Evolutionary conservation across 1,140 invertebrate genomes (phyloP).

Genomic region (Metopolophium dirhodum): DNA sequence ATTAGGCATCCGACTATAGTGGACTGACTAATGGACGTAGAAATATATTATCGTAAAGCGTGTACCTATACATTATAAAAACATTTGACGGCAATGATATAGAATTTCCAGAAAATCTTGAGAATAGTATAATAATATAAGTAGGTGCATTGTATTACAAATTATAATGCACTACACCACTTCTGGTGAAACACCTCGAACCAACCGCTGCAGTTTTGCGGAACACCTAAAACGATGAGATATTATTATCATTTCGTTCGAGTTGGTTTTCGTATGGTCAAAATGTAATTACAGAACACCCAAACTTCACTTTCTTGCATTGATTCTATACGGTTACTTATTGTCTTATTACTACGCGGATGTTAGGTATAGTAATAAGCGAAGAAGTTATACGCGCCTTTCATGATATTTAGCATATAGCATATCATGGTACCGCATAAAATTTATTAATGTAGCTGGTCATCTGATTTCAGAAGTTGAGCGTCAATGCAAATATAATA

Average conservation of each 20-base stretch:
- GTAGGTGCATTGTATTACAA: neutral
- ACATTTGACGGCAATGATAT: neutral
- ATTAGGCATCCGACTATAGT: neutral
- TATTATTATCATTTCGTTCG: neutral
- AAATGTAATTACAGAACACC: neutral
- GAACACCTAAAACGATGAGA: neutral
- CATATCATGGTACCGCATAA: neutral
- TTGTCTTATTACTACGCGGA: neutral
- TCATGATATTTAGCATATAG: neutral
- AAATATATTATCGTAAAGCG: neutral
- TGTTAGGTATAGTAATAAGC: neutral
- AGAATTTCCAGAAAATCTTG: neutral
- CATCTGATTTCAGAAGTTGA: neutral
- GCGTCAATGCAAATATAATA: neutral
- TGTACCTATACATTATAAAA: neutral
- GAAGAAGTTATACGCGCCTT: neutral
- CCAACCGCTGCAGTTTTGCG: neutral
- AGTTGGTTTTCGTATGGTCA: neutral
- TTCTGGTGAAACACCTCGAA: neutral
- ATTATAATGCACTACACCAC: neutral
- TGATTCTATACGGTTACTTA: neutral
- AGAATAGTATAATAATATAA: neutral
- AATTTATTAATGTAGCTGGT: neutral
- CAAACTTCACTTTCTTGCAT: neutral
- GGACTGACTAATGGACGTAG: neutral